Evolutionary conservation across 2,797 vertebrate genomes (phyloP), one percentile per base, ranked within the genome.

Genomic region (Loris lydekkerianus): DNA sequence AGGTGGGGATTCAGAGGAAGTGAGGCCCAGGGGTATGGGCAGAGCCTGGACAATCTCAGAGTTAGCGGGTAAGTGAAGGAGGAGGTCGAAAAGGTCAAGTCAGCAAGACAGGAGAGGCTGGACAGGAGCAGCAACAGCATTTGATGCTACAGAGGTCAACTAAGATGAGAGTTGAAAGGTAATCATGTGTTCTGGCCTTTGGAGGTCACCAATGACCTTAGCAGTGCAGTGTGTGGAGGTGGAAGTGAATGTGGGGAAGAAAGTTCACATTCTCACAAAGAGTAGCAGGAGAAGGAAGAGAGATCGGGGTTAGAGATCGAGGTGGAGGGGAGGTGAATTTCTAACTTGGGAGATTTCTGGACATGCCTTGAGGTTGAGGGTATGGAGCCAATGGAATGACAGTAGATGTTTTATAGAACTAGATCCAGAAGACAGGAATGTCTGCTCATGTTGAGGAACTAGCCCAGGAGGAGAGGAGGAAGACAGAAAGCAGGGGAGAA

Each of bases 261-360:
- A 97, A 97, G 93, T 95, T 94, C 91, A 72, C 34, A 10, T 95
- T 96, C 89, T 97, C 91, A 94, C 91, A 43, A 96, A 83, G 21
- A 96, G 17, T 13, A 80, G 34, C 15, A 43, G 25, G 63, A 77
- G 34, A 46, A 34, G 61, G 40, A 63, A 65, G n/a, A 61, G 88
- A 89, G 60, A 53, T 29, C 60, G 58, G 46, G 70, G 81, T 89
- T 89, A 53, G 0, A 95, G 60, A 46, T 89, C 29, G 67, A 91
- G 76, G 75, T 34, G 29, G 78, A 88, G 27, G 81, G 69, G 78
- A 67, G 93, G 29, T 65, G 95, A 90, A 56, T 89, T 84, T 93
- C 90, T 80, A 93, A 92, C 21, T 49, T 43, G 27, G 88, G n/a
- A 95, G 65, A 72, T 92, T 96, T 92, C 40, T 76, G 46, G 80